phyloP scores from a whole-genome alignment of 64 coral and sea anemone genomes.

The Pachyseris speciosa region DNA sequence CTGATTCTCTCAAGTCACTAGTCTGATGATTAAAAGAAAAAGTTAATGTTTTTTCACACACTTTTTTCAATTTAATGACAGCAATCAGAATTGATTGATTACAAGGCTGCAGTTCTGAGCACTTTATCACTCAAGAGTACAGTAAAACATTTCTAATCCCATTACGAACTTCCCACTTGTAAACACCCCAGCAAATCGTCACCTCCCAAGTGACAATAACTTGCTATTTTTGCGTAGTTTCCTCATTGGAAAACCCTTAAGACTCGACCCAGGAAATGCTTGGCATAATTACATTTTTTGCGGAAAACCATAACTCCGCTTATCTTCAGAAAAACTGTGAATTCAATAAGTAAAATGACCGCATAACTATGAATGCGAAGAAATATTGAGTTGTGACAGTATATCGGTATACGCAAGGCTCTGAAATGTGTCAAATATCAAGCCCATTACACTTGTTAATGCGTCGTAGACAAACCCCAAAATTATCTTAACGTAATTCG shows the following conservation, averaged over 20 bases:
- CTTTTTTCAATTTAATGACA: too few relatives aligned
- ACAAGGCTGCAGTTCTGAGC: too few relatives aligned
- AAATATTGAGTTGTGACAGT: neutral
- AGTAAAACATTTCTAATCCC: neutral
- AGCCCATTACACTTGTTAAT: neutral
- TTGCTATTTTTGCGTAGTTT: constrained; percentile 2
- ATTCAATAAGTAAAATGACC: neutral
- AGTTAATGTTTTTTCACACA: too few relatives aligned
- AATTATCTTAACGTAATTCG: neutral
- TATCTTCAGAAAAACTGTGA: neutral
- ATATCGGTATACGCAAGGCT: neutral
- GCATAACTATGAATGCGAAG: neutral
- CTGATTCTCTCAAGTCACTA: too few relatives aligned
- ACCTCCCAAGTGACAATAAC: neutral
- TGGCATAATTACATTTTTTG: neutral
- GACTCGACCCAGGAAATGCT: constrained; percentile 24
- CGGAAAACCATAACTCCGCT: neutral
- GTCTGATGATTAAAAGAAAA: too few relatives aligned
- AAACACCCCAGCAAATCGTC: neutral
- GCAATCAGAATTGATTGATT: neutral
- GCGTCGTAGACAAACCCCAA: neutral
- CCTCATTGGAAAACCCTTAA: neutral
- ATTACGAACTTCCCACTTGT: neutral
- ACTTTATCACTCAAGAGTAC: neutral
- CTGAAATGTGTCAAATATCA: neutral